Evolutionary conservation across 2,797 vertebrate species (phyloP).

Genomic region (Limnodromus scolopaceus): DNA sequence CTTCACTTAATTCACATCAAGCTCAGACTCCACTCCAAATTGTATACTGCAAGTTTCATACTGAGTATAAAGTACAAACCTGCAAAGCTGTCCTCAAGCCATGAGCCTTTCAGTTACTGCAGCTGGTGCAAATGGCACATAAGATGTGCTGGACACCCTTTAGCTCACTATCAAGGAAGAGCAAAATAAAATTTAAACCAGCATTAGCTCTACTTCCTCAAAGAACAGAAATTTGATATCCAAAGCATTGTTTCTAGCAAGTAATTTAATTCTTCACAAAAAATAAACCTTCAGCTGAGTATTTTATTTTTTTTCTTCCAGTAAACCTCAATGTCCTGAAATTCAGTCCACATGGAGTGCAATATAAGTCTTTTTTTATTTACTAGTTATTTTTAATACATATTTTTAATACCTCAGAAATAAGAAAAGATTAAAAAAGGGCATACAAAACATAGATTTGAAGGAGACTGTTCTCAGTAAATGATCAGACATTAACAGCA

Average conservation of each 20-base stretch:
- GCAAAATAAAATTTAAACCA: background rate
- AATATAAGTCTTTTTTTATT: background rate
- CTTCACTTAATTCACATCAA: background rate
- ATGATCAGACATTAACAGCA: background rate
- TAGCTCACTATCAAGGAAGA: background rate
- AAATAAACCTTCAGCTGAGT: background rate
- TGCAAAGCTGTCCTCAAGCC: background rate
- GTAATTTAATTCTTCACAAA: background rate
- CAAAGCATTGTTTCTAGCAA: background rate
- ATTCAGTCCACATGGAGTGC: background rate
- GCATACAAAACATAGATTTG: background rate
- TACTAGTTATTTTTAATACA: background rate
- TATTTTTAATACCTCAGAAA: too few relatives aligned
- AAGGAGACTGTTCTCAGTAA: background rate
- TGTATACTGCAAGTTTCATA: background rate
- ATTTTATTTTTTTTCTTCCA: background rate
- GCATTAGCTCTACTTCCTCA: background rate
- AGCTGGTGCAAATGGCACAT: background rate
- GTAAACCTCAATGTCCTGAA: background rate
- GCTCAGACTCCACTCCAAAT: background rate
- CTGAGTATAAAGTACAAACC: background rate
- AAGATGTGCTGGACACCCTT: background rate
- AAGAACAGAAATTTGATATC: background rate
- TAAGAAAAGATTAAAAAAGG: background rate
- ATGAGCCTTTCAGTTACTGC: background rate